Base-by-base conservation (phyloP, 2,888 invertebrate genomes). In the Bombylius discolor region DNA sequence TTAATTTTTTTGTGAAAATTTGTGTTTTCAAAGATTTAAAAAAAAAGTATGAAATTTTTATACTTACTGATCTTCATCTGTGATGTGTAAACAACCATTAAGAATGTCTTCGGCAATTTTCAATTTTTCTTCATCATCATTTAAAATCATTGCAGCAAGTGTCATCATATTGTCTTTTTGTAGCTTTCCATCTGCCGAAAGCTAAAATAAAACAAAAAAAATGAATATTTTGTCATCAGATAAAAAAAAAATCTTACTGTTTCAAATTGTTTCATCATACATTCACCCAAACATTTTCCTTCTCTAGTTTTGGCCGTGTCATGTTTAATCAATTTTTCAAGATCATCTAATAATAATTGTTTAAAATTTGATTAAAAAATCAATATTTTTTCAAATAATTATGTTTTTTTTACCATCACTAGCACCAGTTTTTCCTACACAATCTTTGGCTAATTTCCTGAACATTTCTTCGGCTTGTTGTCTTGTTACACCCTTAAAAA, bases 221-320 rank as follows among this genome's bases (percentile, higher is more conserved):
- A 31, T 13, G n/a, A 36, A 4, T 12, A 44, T 12, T 42, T 32
- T 12, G 9, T n/a, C 13, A 5, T 13, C n/a, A 12, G 5, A 14
- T 12, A 8, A 52, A 23, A 47, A 14, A 11, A 46, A 14, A 34
- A 31, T 63, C 67, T 62, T 63, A 74, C 75, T 50, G 71, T 62
- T 9, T 66, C 63, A 9, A 69, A 62, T 60, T 70, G 68, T 58
- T 70, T 68, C 63, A 71, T 64, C 31, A 70, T 54, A 57, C 74
- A 74, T 47, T 70, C 66, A 5, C 64, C 66, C 54, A 75, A 59
- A 52, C 75, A 74, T 59, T 71, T 73, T 13, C 64, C 68, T 50
- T 68, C 68, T 6, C 56, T 62, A 7, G 64, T 63, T 5, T 56
- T 58, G 14, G 68, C 64, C 1, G 64, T 56, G 49, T 66, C 60